These are phyloP conservation scores for Carcina quercana DNA, from an alignment of 2,888 invertebrate species.

Conservation along the genomic window DNA sequence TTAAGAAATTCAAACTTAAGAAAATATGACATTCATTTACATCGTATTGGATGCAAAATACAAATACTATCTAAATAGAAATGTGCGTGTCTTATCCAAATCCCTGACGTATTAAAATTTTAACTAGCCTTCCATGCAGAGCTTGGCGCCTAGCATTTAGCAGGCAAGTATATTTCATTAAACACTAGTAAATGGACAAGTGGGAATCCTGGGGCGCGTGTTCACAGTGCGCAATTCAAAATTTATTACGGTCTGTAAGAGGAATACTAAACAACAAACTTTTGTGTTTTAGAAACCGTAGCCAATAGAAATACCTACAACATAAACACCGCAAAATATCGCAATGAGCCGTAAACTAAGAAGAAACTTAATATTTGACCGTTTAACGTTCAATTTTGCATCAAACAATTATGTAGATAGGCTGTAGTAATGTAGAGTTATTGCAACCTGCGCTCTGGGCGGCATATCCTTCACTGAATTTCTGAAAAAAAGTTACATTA, in stretches of 20 bases:
- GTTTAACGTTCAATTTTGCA: constrained; percentile 13
- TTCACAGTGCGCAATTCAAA: constrained; percentile 28
- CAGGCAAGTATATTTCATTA: too few species aligned
- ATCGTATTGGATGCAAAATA: too few species aligned
- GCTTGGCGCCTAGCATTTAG: too few species aligned
- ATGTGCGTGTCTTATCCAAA: too few species aligned
- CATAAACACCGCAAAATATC: constrained; percentile 16
- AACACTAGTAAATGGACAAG: constrained; percentile 32
- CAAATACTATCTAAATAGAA: too few species aligned
- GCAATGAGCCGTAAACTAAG: constrained; percentile 2
- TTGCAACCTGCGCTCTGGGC: constrained; percentile 44
- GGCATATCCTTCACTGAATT: constrained; percentile 50
- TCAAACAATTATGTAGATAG: constrained; percentile 6
- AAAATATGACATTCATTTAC: too few species aligned
- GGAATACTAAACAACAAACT: constrained; percentile 37
- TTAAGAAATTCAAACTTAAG: too few species aligned
- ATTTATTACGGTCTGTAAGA: constrained; percentile 59
- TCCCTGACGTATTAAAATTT: too few species aligned
- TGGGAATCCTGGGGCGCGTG: constrained; percentile 27
- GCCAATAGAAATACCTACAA: constrained; percentile 53
- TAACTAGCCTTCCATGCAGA: too few species aligned
- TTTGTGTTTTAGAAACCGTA: constrained; percentile 52
- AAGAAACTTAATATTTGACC: constrained; percentile 12
- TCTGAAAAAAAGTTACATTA: constrained; percentile 61
- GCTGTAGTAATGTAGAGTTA: constrained; percentile 5